Conservation (phyloP, 2,113 vertebrate genomes). For the Falco punctatus region DNA sequence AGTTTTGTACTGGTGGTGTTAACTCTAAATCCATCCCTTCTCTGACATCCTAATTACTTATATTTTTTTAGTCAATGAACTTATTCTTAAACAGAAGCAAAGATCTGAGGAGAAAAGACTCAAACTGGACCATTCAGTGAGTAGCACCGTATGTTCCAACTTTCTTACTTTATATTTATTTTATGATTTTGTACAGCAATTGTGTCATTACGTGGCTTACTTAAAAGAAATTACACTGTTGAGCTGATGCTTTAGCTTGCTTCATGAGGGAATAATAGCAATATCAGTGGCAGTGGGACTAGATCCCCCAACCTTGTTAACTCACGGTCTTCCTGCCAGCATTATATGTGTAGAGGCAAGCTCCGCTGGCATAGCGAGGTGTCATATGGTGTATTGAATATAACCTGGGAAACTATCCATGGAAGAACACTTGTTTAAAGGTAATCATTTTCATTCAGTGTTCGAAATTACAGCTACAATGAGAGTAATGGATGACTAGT, state of each 20-base stretch:
- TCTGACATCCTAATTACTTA: neutral
- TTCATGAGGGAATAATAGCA: neutral
- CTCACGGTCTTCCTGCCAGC: neutral
- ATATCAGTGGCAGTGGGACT: neutral
- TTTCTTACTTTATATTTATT: conserved; percentile 71
- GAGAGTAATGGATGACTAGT: neutral
- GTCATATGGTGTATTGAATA: neutral
- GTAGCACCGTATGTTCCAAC: conserved; percentile 87
- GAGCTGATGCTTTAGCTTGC: neutral
- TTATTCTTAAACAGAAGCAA: conserved; percentile 99
- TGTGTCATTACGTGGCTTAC: neutral
- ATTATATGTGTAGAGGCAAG: neutral
- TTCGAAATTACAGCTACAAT: neutral
- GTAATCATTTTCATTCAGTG: neutral
- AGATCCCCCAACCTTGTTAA: neutral
- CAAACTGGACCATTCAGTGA: conserved; percentile 98
- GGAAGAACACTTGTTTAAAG: neutral
- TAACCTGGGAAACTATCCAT: neutral
- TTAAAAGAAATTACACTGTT: neutral
- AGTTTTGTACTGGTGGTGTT: neutral
- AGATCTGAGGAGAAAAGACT: conserved; percentile 95
- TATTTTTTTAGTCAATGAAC: conserved; percentile 89
- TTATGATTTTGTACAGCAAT: neutral
- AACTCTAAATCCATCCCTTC: neutral
- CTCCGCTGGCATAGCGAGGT: neutral